Evolutionary conservation across 2,888 invertebrate genomes (phyloP).

Genomic region (Cataglyphis rosenhaueri): DNA sequence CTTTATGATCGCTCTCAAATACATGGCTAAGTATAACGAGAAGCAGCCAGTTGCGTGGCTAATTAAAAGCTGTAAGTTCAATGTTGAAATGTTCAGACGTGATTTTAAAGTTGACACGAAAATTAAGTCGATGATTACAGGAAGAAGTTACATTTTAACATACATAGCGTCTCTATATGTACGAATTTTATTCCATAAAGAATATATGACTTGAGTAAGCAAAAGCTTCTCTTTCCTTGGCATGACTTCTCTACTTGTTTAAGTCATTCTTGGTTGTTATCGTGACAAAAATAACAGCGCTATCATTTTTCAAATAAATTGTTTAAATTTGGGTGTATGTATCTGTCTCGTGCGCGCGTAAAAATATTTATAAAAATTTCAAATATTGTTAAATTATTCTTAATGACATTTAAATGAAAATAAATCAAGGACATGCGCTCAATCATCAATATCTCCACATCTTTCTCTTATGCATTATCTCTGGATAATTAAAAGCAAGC

Average conservation of each 20-base stretch:
- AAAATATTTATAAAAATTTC: neutral
- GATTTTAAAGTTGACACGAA: constrained; percentile 6
- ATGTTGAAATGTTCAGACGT: constrained; percentile 37
- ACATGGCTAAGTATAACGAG: constrained; percentile 60
- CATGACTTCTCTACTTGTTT: neutral
- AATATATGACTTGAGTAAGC: neutral
- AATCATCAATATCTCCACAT: neutral
- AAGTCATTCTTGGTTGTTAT: neutral
- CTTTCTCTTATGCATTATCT: neutral
- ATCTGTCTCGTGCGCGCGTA: neutral
- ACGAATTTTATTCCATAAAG: neutral
- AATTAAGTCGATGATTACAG: neutral
- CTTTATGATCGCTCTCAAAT: constrained; percentile 56
- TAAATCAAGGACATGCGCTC: constrained; percentile 24
- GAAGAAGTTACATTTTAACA: neutral
- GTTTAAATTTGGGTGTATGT: neutral
- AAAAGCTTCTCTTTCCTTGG: neutral
- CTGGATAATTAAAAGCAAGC: neutral
- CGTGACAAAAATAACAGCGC: neutral
- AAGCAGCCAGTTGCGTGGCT: constrained; percentile 53
- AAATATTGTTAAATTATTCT: neutral
- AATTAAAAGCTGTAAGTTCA: constrained; percentile 12
- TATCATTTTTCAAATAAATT: neutral
- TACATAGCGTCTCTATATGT: neutral
- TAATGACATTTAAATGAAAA: constrained; percentile 35